Evolutionary conservation across 2,797 vertebrate species (phyloP), one percentile per base, ranked within the genome.

Genomic region (Rachycentron canadum): DNA sequence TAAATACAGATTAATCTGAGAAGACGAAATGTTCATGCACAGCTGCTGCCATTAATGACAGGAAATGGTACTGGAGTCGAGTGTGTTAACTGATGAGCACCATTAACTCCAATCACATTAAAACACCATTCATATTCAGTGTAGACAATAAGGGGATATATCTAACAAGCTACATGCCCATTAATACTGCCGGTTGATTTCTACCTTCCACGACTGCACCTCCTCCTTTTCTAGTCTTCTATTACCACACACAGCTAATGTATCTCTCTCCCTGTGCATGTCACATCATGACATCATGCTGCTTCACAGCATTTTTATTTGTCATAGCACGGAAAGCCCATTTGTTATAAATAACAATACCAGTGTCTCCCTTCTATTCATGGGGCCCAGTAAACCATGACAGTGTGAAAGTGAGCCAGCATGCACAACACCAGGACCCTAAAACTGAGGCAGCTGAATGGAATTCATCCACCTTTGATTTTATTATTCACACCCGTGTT

Each of bases 181-280:
- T 19, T 49, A 7, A 61, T 34, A 75, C 60, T 65, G 52, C 2
- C 16, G 28, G 26, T 63, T 73, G 53, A 62, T 79, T 58, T 75
- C 72, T 75, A 61, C 65, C 67, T 73, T 84, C 26, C 28, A 2
- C 17, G 62, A 70, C 62, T 70, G 30, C 55, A 12, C 45, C 57
- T 69, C 70, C 68, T 76, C 69, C 78, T 75, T 75, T 76, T 73
- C 69, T 66, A 3, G 43, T 79, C 58, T 84, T 69, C 38, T 41
- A 45, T 86, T 78, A 74, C 66, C 74, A 26, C 69, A 56, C 43
- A 21, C 41, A 64, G 36, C 69, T 32, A 50, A 10, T 28, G 28
- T 60, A 57, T 73, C 56, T 69, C 73, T 73, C 30, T 70, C 74
- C 40, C 40, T 57, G 28, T 52, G 21, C 47, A 52, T 74, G 69